Base-by-base conservation (phyloP, 2,888 invertebrate genomes). In the Saturnia pavonia region DNA sequence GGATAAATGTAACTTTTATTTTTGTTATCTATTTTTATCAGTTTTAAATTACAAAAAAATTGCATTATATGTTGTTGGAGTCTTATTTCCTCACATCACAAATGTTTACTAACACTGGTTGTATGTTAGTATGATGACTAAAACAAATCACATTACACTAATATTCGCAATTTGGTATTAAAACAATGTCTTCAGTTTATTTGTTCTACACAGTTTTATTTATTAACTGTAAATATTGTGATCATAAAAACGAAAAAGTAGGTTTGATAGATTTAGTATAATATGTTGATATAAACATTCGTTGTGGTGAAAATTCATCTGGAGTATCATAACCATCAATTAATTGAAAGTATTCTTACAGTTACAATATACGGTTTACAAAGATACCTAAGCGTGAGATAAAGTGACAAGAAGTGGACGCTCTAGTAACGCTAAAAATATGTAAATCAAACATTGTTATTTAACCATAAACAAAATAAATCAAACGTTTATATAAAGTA, bases 1-100 rank as follows among this genome's bases (percentile, higher is more conserved):
- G 25, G 8, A 54, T 54, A 0, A 22, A 27, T 60, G 57, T 27
- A 11, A 27, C 27, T 48, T 34, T 69, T 70, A 63, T 68, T 71
- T 48, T 48, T 19, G 70, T 68, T 70, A 74, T 74, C 70, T 73
- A 68, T 72, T 45, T 48, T 12, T 51, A 34, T 54, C 6, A 68
- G 34, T 54, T n/a, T 22, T 22, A 54, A 54, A 54, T 54, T 22
- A 54, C 51, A n/a, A n/a, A 11, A 54, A 22, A 8, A 54, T 54
- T 0, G 0, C 22, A 4, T 11, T 54, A 1, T 4, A 54, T 11
- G 6, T 22, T 54, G 11, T 54, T 54, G 22, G 8, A 22, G n/a
- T 22, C 6, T 54, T 22, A 22, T 22, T 54, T 54, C 1, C n/a
- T 51, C 16, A 45, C 9, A n/a, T n/a, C 1, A n/a, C 0, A n/a